Percentiles rank a stretch among this genome's conserved stretches.
Conservation (phyloP, 2,113 vertebrate genomes). For the Ranitomeya variabilis region DNA sequence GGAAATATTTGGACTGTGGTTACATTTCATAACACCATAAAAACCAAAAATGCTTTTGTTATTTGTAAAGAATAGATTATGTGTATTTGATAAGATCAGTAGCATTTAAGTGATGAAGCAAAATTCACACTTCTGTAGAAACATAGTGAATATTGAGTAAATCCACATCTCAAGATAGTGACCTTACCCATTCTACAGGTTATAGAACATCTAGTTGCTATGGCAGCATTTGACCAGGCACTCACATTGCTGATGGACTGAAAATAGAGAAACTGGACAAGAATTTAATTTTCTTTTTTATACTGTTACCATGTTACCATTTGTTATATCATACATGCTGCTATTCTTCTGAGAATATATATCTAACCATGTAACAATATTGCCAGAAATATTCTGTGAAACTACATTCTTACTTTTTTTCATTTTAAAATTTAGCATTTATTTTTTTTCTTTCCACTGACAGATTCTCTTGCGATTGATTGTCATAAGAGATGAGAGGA, state of each 20-base stretch:
- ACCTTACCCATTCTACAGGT: constrained; percentile 10
- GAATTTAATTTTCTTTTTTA: neutral
- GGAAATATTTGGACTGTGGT: neutral
- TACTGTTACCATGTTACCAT: neutral
- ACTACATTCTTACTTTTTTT: neutral
- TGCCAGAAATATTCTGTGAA: neutral
- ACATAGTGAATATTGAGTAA: constrained; percentile 3
- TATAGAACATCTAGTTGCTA: constrained; percentile 17
- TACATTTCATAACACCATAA: neutral
- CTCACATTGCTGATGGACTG: neutral
- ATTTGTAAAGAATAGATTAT: neutral
- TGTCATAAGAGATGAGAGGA: neutral
- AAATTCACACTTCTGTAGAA: neutral
- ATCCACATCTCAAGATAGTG: neutral
- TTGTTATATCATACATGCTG: neutral
- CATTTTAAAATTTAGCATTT: neutral
- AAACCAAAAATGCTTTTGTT: neutral
- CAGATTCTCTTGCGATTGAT: neutral
- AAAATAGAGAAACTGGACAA: constrained; percentile 9
- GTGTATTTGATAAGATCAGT: neutral
- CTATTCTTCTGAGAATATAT: neutral
- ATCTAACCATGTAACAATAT: neutral
- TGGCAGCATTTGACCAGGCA: constrained; percentile 12
- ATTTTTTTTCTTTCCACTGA: neutral
- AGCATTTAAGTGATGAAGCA: neutral